Conservation (phyloP, 2,797 vertebrate genomes). For the Ficedula albicollis region DNA sequence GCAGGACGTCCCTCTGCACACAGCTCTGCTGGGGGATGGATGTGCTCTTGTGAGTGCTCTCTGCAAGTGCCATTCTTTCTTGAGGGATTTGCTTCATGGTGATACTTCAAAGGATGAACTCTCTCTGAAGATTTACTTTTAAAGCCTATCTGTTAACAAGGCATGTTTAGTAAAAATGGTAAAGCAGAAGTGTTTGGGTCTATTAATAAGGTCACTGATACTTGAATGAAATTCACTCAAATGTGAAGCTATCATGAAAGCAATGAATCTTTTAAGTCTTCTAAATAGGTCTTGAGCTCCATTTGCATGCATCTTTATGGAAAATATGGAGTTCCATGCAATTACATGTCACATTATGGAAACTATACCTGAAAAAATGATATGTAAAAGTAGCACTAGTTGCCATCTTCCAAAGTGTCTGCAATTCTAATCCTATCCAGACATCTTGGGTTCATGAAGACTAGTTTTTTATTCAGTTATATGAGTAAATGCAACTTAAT, state of each 20-base stretch:
- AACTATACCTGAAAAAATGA: background rate
- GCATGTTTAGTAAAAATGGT: background rate
- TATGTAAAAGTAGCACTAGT: background rate
- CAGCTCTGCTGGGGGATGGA: background rate
- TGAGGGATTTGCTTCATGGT: background rate
- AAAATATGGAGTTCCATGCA: background rate
- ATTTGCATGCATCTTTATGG: conserved; percentile 36
- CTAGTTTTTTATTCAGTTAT: background rate
- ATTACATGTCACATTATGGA: background rate
- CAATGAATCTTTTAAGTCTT: conserved; percentile 8
- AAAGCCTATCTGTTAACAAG: background rate
- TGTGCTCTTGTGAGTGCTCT: background rate
- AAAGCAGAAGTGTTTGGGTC: conserved; percentile 8
- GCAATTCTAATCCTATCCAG: background rate
- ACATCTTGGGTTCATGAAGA: background rate
- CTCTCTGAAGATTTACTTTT: background rate
- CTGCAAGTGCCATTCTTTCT: background rate
- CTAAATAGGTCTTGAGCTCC: conserved; percentile 20
- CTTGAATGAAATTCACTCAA: background rate
- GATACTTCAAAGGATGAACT: background rate
- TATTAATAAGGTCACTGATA: background rate
- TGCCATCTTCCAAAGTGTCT: background rate
- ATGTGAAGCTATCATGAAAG: background rate
- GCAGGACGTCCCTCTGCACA: background rate
- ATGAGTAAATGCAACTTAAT: background rate